A percentile compares a stretch with the other conserved stretches of the same genome.
Conservation (phyloP, 1,140 invertebrate genomes). For the Mactra quadrangularis region DNA sequence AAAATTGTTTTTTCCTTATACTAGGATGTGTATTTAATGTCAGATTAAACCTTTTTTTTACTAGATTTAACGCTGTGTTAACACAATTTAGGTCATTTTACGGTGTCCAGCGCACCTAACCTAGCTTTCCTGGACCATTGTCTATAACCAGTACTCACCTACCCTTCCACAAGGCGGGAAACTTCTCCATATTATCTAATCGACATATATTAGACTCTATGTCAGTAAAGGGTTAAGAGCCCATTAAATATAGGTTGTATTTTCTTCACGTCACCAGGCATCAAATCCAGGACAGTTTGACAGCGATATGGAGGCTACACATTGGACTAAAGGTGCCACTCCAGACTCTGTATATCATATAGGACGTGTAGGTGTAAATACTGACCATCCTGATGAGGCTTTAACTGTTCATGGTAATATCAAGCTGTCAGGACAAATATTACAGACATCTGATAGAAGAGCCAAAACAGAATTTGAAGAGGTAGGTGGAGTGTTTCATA, state of each 20-base stretch:
- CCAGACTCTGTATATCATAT: slow-evolving; percentile 95
- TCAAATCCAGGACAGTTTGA: slow-evolving; percentile 99
- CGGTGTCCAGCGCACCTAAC: too few species aligned
- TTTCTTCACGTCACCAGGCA: slow-evolving; percentile 87
- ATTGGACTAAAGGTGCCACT: slow-evolving; percentile 94
- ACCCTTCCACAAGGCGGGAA: too few species aligned
- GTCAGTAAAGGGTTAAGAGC: neutral
- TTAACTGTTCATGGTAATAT: slow-evolving; percentile 95
- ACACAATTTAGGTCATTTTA: too few species aligned
- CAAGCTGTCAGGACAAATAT: slow-evolving; percentile 94
- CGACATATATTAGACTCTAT: too few species aligned
- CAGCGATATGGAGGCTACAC: slow-evolving; percentile 93
- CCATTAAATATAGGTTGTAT: slow-evolving; percentile 2
- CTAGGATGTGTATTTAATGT: too few species aligned
- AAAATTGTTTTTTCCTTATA: too few species aligned
- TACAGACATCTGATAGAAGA: slow-evolving; percentile 96
- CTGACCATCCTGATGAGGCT: slow-evolving; percentile 96
- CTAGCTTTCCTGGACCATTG: too few species aligned
- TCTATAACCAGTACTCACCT: too few species aligned
- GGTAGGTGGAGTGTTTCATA: slow-evolving; percentile 85
- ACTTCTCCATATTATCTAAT: too few species aligned
- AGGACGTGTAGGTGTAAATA: slow-evolving; percentile 96
- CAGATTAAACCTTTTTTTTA: too few species aligned
- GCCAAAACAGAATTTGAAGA: slow-evolving; percentile 97
- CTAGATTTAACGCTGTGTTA: too few species aligned